Evolutionary conservation across 2,113 vertebrate species (phyloP).

Genomic region (Lophius piscatorius): DNA sequence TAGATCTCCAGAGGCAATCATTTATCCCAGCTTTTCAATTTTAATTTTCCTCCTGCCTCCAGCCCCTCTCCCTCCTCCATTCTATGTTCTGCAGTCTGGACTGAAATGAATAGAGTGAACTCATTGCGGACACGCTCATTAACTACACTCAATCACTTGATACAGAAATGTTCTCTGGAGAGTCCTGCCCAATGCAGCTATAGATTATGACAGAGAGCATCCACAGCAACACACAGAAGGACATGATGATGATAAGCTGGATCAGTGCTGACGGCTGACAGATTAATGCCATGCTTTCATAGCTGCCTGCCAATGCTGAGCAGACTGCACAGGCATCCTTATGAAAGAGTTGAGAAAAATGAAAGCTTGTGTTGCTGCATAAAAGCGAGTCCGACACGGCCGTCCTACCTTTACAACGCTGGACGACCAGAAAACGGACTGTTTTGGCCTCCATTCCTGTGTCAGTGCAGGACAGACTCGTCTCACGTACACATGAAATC

Average conservation of each 20-base stretch:
- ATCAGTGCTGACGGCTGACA: conserved; percentile 66
- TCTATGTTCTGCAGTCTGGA: conserved; percentile 47
- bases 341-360: conserved; percentile 25
- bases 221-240: conserved; percentile 1
- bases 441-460: conserved; percentile 73
- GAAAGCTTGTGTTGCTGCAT: neutral
- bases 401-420: conserved; percentile 77
- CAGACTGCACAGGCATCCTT: conserved; percentile 22
- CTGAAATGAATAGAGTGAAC: conserved; percentile 78
- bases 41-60: conserved; percentile 57
- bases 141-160: conserved; percentile 68
- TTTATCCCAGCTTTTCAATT: conserved; percentile 62
- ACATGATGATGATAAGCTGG: conserved; percentile 42
- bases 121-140: conserved; percentile 54
- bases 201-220: conserved; percentile 8
- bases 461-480: conserved; percentile 15
- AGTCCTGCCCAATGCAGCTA: conserved; percentile 36
- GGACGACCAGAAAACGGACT: conserved; percentile 67
- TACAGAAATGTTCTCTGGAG: conserved; percentile 52
- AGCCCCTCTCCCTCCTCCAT: conserved; percentile 29
- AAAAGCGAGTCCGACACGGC: neutral
- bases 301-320: conserved; percentile 46
- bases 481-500: conserved; percentile 17
- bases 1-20: conserved; percentile 50
- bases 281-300: conserved; percentile 65